A percentile compares a stretch with the other conserved stretches of the same genome.
Conservation (phyloP, 2,113 vertebrate species). For the Neodon shergylaensis region DNA sequence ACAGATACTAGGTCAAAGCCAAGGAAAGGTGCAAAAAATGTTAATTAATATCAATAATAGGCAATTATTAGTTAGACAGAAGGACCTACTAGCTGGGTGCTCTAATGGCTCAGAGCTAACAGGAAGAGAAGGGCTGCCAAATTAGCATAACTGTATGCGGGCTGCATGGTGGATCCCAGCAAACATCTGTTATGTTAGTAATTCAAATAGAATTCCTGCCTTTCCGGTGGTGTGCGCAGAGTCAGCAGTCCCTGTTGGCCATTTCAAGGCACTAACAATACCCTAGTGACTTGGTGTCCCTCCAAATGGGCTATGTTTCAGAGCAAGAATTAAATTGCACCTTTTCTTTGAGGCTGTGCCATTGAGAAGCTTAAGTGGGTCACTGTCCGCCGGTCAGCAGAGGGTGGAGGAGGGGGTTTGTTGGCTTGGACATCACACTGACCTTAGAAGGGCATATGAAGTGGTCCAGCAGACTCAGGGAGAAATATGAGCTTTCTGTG, state of each 20-base stretch:
- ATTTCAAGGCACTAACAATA: conserved; percentile 95
- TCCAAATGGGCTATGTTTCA: conserved; percentile 88
- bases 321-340: conserved; percentile 80
- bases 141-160: conserved; percentile 99
- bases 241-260: conserved; percentile 95
- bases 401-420: conserved; percentile 35
- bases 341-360: conserved; percentile 75
- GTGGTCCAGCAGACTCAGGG: conserved; percentile 13
- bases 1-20: conserved; percentile 97
- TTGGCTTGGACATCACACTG: conserved; percentile 30
- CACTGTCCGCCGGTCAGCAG: conserved; percentile 51
- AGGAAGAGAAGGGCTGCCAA: conserved; percentile 94
- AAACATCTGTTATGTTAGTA: conserved; percentile 99
- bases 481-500: not conserved
- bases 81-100: conserved; percentile 97
- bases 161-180: conserved; percentile 94
- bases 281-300: conserved; percentile 90
- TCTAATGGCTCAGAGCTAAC: conserved; percentile 98
- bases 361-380: conserved; percentile 67
- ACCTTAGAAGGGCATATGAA: conserved; percentile 15
- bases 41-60: conserved; percentile 99
- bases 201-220: conserved; percentile 98
- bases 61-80: conserved; percentile 99
- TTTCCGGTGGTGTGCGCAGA: conserved; percentile 94
- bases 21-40: conserved; percentile 98